phyloP scores from a whole-genome alignment of 1,140 invertebrate species.

The Coelopa frigida region DNA sequence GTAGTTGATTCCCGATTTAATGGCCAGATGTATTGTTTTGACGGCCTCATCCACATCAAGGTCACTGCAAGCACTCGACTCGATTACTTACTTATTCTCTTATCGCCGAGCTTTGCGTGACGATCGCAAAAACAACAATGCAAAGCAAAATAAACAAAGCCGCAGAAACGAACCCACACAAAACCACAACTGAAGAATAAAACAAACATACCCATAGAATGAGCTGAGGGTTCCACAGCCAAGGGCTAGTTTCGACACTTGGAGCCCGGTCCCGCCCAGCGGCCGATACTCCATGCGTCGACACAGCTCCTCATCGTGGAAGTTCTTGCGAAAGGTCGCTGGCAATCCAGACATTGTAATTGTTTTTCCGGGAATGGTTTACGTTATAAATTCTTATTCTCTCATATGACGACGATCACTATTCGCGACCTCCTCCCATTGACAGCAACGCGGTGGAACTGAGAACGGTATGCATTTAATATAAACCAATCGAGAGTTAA shows the following conservation, averaged over 20 bases:
- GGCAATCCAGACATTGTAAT: slow-evolving; percentile 28
- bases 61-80: slow-evolving; percentile 11
- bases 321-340: slow-evolving; percentile 51
- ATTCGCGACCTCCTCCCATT: too few species aligned
- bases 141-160: too few species aligned
- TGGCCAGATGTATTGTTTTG: slow-evolving; percentile 58
- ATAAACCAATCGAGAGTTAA: too few species aligned
- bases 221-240: slow-evolving; percentile 51
- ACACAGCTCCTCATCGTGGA: slow-evolving; percentile 52
- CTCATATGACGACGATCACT: too few species aligned
- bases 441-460: too few species aligned
- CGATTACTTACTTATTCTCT: neutral
- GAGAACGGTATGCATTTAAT: too few species aligned
- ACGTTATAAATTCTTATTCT: too few species aligned
- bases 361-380: neutral
- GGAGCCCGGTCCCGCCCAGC: slow-evolving; percentile 51
- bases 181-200: neutral
- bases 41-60: slow-evolving; percentile 56
- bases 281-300: slow-evolving; percentile 52
- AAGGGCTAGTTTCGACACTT: slow-evolving; percentile 51
- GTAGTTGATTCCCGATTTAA: slow-evolving; percentile 80
- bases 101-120: too few species aligned
- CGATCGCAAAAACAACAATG: neutral
- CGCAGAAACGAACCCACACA: neutral
- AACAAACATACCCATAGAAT: slow-evolving; percentile 50